phyloP scores from a whole-genome alignment of 2,113 vertebrate species.

The Promerops cafer region DNA sequence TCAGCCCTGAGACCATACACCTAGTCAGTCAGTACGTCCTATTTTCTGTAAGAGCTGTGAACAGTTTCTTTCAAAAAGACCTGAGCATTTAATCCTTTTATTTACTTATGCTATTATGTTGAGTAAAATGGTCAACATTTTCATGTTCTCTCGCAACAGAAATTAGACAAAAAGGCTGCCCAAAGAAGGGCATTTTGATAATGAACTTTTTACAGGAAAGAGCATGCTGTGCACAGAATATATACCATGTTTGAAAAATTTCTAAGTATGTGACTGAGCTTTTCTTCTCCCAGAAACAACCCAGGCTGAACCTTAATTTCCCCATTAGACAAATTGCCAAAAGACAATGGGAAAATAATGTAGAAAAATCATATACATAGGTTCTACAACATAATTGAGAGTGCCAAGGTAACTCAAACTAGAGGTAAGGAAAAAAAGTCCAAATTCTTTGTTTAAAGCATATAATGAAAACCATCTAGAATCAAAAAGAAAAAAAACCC shows the following conservation, averaged over 20 bases:
- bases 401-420: not conserved
- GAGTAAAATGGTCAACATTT: not conserved
- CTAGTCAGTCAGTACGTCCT: rapidly evolving
- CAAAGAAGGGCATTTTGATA: not conserved
- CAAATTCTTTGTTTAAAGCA: not conserved
- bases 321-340: not conserved
- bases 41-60: not conserved
- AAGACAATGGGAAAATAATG: not conserved
- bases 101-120: not conserved
- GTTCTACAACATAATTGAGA: not conserved
- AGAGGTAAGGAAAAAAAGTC: not conserved
- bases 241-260: not conserved
- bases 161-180: not conserved
- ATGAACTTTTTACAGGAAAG: not conserved
- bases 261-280: not conserved
- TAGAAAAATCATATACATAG: not conserved
- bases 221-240: not conserved
- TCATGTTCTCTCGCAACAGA: not conserved
- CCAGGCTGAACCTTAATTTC: not conserved
- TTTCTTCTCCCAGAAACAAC: not conserved
- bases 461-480: not conserved
- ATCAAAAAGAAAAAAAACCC: not conserved
- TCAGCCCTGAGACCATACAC: not conserved
- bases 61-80: not conserved
- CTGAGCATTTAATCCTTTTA: not conserved